Evolutionary conservation across 1,140 invertebrate genomes (phyloP), one percentile per base, ranked within the genome.

Genomic region (Chelonus insularis): DNA sequence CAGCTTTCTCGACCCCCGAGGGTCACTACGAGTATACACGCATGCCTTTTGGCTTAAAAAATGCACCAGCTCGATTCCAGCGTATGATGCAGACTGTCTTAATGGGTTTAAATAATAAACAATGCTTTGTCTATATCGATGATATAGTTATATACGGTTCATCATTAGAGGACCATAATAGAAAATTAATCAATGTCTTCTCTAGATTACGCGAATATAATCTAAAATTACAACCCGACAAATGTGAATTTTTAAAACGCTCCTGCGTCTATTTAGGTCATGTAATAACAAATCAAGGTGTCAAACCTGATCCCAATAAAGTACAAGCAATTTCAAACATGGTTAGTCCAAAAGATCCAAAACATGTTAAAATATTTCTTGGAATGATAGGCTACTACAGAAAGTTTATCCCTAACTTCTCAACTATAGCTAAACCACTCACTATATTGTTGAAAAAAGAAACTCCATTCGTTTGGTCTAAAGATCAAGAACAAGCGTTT

Each of bases 261-360:
- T 63, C 67, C 51, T 57, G 72, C 1, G n/a, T 60, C 23, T 79
- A 77, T 45, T 67, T 84, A 7, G 82, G 14, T 1, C 41, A 43
- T 8, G 18, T 43, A 4, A 43, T 43, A 1, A 16, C 41, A 4
- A 16, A 8, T 5, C 12, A 43, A 7, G 41, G 41, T 4, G 41
- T 43, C 1, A 43, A 20, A 21, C 41, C 41, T 0, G 16, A 43
- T 8, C 41, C 41, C 1, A 18, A 16, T 16, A 43, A 18, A 43
- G 8, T 7, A 1, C 14, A 14, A 18, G 12, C 41, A 6, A 7
- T 43, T 4, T 4, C 7, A 43, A 8, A 18, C 0, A 8, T 16
- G 3, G 4, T 16, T 0, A 43, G 14, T 1, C 41, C 16, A 3
- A 14, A 8, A 5, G 16, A 16, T 8, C 12, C 12, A 8, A 43